phyloP scores from a whole-genome alignment of 2,113 vertebrate genomes.

The Reinhardtius hippoglossoides region DNA sequence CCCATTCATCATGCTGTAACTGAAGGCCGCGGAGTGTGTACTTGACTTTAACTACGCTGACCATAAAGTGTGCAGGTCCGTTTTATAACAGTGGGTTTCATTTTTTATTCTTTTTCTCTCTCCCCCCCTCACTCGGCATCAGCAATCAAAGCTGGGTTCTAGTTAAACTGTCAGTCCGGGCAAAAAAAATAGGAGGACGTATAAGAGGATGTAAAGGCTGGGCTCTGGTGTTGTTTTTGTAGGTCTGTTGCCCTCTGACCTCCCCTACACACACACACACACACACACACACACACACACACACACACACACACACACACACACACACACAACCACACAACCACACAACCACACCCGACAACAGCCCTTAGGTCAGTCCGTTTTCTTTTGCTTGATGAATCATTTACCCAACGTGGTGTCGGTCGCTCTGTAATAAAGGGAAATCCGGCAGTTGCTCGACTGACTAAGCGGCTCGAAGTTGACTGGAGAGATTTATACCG shows the following conservation, averaged over 20 bases:
- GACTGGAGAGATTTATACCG: constrained; percentile 3
- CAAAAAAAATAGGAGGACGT: constrained; percentile 24
- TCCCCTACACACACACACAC: constrained; percentile 39
- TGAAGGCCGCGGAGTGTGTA: constrained; percentile 21
- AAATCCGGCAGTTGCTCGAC: neutral
- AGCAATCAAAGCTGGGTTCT: constrained; percentile 15
- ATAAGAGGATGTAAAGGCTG: constrained; percentile 38
- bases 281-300: constrained; percentile 33
- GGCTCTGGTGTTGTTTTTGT: constrained; percentile 30
- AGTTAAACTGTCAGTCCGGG: constrained; percentile 38
- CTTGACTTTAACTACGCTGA: constrained; percentile 36
- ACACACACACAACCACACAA: constrained; percentile 43
- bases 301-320: constrained; percentile 39
- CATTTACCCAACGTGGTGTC: constrained; percentile 6
- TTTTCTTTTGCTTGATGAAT: constrained; percentile 37
- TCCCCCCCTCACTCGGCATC: neutral
- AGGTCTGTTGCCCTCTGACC: constrained; percentile 54
- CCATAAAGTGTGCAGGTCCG: constrained; percentile 41
- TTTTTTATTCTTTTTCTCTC: constrained; percentile 24
- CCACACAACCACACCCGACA: constrained; percentile 48
- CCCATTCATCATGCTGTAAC: constrained; percentile 40
- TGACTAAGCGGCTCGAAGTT: neutral
- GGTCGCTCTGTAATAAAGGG: neutral
- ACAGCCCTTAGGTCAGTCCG: constrained; percentile 15
- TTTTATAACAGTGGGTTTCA: constrained; percentile 34